phyloP scores from a whole-genome alignment of 2,797 vertebrate genomes.

The Acestrorhynchus altus region DNA sequence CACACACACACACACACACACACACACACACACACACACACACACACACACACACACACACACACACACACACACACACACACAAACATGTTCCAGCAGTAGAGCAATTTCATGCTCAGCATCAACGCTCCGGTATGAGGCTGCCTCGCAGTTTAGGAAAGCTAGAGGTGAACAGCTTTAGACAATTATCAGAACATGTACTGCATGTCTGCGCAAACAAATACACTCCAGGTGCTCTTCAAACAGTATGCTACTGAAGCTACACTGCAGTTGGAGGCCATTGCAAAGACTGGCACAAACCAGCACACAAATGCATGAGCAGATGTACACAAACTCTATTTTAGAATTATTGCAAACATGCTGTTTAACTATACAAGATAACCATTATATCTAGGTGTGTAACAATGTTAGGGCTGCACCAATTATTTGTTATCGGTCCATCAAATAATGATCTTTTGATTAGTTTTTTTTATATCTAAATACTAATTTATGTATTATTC shows the following conservation, averaged over 20 bases:
- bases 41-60: conserved; percentile 18
- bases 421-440: too few species aligned
- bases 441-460: too few species aligned
- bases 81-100: neutral
- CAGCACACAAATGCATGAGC: neutral
- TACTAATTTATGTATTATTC: too few species aligned
- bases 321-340: too few species aligned
- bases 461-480: too few species aligned
- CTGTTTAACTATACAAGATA: too few species aligned
- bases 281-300: neutral
- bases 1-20: conserved; percentile 19
- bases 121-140: conserved; percentile 16
- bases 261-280: neutral
- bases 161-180: conserved; percentile 14
- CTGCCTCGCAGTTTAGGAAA: conserved; percentile 30
- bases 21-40: conserved; percentile 2
- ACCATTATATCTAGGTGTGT: too few species aligned
- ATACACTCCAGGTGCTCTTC: neutral
- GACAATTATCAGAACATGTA: conserved; percentile 32
- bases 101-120: conserved; percentile 35
- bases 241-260: neutral
- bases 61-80: conserved; percentile 11
- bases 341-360: too few species aligned
- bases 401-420: too few species aligned
- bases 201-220: neutral